Percentiles rank a stretch among this genome's conserved stretches.
Conservation (phyloP, 2,888 invertebrate species). For the Idaea aversata region DNA sequence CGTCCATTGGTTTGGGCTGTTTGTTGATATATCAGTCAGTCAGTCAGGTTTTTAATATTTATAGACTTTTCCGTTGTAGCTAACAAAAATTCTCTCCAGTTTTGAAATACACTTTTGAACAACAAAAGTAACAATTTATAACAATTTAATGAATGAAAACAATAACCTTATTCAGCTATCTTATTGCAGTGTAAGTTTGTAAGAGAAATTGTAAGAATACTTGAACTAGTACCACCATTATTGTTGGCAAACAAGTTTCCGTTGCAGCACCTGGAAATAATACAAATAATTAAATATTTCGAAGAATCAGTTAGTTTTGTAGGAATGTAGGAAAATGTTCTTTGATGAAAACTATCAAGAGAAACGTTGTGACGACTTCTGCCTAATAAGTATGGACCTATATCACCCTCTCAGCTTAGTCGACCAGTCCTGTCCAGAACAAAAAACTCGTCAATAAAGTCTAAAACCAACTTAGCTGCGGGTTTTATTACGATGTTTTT, state of each 20-base stretch:
- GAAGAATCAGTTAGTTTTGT: not conserved
- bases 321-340: not conserved
- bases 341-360: not conserved
- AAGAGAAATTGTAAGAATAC: conserved; percentile 58
- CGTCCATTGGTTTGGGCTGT: no score
- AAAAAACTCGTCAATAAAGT: no score
- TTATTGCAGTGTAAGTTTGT: conserved; percentile 62
- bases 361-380: not conserved
- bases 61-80: no score
- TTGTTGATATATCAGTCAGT: no score
- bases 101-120: conserved; percentile 14
- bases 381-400: no score
- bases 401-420: no score
- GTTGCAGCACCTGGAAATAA: conserved; percentile 56
- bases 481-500: no score
- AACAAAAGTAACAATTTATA: conserved; percentile 14
- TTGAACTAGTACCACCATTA: conserved; percentile 61
- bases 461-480: no score
- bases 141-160: conserved; percentile 16
- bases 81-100: no score
- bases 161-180: conserved; percentile 54
- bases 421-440: no score
- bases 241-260: conserved; percentile 61
- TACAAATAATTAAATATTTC: not conserved
- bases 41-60: no score